phyloP scores from a whole-genome alignment of 2,113 vertebrate genomes.

The Barnardius zonarius region DNA sequence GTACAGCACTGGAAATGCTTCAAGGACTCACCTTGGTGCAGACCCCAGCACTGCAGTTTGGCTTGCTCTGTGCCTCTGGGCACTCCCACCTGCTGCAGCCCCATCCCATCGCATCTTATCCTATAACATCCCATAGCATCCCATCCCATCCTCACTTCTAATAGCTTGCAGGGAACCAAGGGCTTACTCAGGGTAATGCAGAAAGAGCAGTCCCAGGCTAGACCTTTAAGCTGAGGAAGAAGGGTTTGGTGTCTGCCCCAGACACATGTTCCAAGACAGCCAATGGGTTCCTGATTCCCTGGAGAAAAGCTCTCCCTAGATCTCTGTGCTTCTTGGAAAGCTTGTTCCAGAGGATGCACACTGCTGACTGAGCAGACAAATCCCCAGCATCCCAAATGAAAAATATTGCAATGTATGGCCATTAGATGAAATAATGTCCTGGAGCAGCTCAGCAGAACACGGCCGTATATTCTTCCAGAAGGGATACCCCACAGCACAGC shows the following conservation, averaged over 20 bases:
- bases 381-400: not conserved
- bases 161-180: not conserved
- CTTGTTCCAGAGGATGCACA: not conserved
- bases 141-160: not conserved
- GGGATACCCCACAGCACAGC: conserved; percentile 3
- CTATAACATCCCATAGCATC: not conserved
- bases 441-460: not conserved
- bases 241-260: not conserved
- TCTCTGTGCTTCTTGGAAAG: not conserved
- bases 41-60: not conserved
- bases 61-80: fast-evolving
- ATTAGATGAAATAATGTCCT: not conserved
- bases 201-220: not conserved
- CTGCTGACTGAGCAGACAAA: not conserved
- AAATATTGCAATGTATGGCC: not conserved
- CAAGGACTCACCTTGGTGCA: not conserved
- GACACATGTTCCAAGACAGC: fast-evolving
- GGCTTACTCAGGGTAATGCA: not conserved
- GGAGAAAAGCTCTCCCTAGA: not conserved
- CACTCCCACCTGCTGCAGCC: not conserved
- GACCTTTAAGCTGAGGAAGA: not conserved
- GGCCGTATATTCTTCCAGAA: not conserved
- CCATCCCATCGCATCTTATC: not conserved
- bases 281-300: not conserved
- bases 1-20: not conserved